Base-by-base conservation (phyloP, 2,888 invertebrate species). In the Cistogaster globosa region DNA sequence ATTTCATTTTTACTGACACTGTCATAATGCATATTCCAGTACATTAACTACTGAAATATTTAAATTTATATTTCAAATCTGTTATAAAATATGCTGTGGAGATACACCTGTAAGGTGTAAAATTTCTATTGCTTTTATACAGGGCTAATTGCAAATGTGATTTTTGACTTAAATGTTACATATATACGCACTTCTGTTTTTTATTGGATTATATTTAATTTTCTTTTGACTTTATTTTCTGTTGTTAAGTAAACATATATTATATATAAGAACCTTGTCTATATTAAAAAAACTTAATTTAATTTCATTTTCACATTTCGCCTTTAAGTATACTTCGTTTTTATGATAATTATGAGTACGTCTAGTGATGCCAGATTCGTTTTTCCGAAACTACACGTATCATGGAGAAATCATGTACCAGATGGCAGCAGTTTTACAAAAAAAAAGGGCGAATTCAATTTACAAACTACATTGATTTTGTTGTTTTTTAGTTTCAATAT, bases 1-100 rank as follows among this genome's bases (percentile, higher is more conserved):
- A 68, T 55, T 68, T 11, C 57, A 14, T 36, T 32, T 68, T 55
- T 75, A 38, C 22, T 62, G 38, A 36, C 55, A 18, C 55, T 22
- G 45, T 57, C 68, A 75, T 81, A 68, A 68, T 68, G 74, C 48
- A 69, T 80, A 53, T 67, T 45, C 36, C 16, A 68, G 67, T 74
- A n/a, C 18, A 60, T 74, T 38, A 51, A 74, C 42, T 32, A 51
- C 38, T 48, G 11, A 65, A 22, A 26, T 16, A 53, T 48, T 36
- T 42, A 51, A 42, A 42, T 42, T 48, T 63, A 12, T 57, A 48
- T 57, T 32, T 9, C 63, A 71, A 48, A 58, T n/a, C 12, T 68
- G 14, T 60, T 68, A 12, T 20, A 58, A 48, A 62, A 60, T 20
- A 5, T 20, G 53, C 48, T 57, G 8, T 14, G 7, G 8, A 63